Base-by-base conservation (phyloP, 2,797 vertebrate species). In the Sciurus vulgaris region DNA sequence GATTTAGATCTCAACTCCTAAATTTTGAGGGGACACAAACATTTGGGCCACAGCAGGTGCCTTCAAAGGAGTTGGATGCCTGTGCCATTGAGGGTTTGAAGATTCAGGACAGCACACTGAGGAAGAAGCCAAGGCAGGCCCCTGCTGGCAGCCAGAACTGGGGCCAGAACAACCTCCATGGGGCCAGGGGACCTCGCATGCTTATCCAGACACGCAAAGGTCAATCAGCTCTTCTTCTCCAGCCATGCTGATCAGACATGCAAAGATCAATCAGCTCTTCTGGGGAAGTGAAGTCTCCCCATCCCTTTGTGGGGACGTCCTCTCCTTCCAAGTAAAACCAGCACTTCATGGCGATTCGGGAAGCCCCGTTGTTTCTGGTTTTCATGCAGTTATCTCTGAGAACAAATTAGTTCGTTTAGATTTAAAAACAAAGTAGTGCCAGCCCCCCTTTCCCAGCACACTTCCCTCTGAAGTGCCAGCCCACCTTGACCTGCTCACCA, bases 131-230 rank as follows among this genome's bases (percentile, higher is more conserved):
- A 0, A 22, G n/a, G 38, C 0, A 12, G 47, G 59, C 13, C 26
- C 17, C 65, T 22, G 22, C 30, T 18, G 5, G 54, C 18, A 20
- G 70, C 28, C 26, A 12, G 41, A 18, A 7, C n/a, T 2, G 38
- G n/a, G 7, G 33, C 6, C 54, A 33, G 14, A 5, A 2, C 1
- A 0, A 10, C 74, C 33, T 20, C 22, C 24, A 3, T 8, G 0
- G 72, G 28, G 18, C 41, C 41, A 0, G 15, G 20, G 30, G 38
- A 38, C 38, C 38, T 38, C 38, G 5, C 38, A 38, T 38, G 38
- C 38, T 38, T 3, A 38, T 38, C 38, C 38, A 38, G 38, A 63
- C 12, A 9, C 5, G 1, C 20, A 4, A 30, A 28, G 33, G 11
- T 30, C 7, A 2, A 20, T 77, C 73, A n/a, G 47, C 59, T 12